phyloP scores from a whole-genome alignment of 2,797 vertebrate species.

The Eidolon dupreanum region DNA sequence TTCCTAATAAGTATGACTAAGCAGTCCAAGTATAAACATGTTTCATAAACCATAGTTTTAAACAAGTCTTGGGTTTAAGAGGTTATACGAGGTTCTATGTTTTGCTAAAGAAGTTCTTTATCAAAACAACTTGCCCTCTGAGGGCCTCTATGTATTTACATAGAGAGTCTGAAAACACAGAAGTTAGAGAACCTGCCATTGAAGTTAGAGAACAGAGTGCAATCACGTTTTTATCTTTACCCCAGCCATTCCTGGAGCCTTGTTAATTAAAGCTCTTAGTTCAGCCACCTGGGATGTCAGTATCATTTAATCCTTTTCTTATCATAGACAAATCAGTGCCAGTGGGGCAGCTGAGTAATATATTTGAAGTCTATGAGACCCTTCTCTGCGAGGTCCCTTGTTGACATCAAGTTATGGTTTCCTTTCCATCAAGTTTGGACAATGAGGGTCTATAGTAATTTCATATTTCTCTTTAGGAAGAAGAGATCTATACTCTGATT shows the following conservation, averaged over 20 bases:
- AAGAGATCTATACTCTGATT: background rate
- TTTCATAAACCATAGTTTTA: background rate
- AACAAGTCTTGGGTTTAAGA: background rate
- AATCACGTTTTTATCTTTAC: background rate
- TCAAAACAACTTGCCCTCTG: background rate
- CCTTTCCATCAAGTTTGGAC: background rate
- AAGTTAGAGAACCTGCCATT: background rate
- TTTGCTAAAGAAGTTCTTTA: background rate
- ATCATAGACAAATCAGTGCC: background rate
- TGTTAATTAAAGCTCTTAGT: background rate
- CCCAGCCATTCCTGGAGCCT: background rate
- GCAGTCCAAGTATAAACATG: background rate
- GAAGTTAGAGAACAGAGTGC: background rate
- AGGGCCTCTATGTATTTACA: background rate
- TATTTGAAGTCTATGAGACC: background rate
- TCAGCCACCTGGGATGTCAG: background rate
- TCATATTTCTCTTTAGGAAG: background rate
- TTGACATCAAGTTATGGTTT: background rate
- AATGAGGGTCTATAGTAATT: background rate
- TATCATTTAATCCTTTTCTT: background rate
- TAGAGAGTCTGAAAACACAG: background rate
- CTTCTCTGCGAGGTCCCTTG: background rate
- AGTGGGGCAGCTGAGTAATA: background rate
- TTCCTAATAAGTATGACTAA: background rate
- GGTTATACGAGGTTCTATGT: background rate